Percentiles rank a stretch among this genome's conserved stretches.
Evolutionary conservation across 2,113 vertebrate species (phyloP).

Genomic region (Ailuropoda melanoleuca): DNA sequence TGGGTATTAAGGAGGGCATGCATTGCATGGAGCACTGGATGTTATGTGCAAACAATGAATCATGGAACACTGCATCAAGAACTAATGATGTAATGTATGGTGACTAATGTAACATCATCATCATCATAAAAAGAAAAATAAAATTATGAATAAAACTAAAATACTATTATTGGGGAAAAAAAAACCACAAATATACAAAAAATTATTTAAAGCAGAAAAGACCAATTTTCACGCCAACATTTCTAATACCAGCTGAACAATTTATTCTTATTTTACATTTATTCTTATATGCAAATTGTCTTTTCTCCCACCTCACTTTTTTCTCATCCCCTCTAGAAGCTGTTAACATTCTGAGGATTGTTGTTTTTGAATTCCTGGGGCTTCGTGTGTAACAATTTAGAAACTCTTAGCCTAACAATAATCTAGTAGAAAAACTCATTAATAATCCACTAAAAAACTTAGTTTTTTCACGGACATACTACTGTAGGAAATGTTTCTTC

Average conservation of each 20-base stretch:
- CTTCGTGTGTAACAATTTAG: not conserved
- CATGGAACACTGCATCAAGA: no score
- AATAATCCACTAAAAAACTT: not conserved
- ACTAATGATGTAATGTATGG: no score
- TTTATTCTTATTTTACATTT: not conserved
- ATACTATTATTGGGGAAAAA: no score
- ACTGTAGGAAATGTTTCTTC: not conserved
- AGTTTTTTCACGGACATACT: constrained; percentile 31
- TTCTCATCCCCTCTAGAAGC: not conserved
- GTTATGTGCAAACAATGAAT: no score
- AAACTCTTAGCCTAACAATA: not conserved
- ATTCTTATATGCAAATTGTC: not conserved
- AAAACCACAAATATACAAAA: not conserved
- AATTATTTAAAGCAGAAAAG: not conserved
- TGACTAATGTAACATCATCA: no score
- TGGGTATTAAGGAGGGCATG: no score
- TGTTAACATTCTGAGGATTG: not conserved
- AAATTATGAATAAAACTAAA: no score
- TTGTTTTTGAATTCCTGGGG: not conserved
- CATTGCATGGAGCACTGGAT: no score
- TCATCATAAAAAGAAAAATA: no score
- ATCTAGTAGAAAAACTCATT: not conserved
- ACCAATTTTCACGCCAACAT: not conserved
- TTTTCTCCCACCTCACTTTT: not conserved
- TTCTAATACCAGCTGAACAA: constrained; percentile 23